A percentile compares a stretch with the other conserved stretches of the same genome.
Evolutionary conservation across 53 echinoderm and acorn worm genomes (phyloP).

Genomic region (Luidia sarsii): DNA sequence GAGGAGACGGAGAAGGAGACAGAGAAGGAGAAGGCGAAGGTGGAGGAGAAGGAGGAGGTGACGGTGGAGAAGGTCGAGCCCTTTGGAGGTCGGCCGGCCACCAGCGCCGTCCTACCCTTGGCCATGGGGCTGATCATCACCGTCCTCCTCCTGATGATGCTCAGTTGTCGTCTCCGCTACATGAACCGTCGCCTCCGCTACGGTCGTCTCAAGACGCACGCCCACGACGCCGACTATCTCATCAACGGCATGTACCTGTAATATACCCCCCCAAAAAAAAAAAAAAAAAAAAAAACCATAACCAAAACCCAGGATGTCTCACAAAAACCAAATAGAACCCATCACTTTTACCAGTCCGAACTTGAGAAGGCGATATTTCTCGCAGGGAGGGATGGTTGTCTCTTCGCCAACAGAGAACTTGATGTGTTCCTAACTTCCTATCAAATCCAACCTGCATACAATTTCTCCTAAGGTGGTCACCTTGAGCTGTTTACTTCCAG

Average conservation of each 20-base stretch:
- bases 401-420: no score
- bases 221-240: constrained; percentile 94
- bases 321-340: no score
- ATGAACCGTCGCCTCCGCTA: constrained; percentile 90
- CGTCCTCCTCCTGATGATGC: constrained; percentile 81
- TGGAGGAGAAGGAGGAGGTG: background rate
- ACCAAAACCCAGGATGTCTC: no score
- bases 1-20: background rate
- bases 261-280: no score
- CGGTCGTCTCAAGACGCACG: constrained; percentile 86
- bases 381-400: no score
- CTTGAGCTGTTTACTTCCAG: no score
- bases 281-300: no score
- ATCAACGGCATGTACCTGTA: constrained; percentile 99
- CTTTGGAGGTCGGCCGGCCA: constrained; percentile 33
- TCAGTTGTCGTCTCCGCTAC: constrained; percentile 85
- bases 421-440: no score
- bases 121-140: constrained; percentile 91
- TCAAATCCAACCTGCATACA: no score
- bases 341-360: no score
- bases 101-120: constrained; percentile 86
- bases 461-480: no score
- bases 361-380: no score
- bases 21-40: background rate
- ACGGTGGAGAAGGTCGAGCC: background rate